Evolutionary conservation across 2,797 vertebrate genomes (phyloP).

Genomic region (Lithobates sylvaticus): DNA sequence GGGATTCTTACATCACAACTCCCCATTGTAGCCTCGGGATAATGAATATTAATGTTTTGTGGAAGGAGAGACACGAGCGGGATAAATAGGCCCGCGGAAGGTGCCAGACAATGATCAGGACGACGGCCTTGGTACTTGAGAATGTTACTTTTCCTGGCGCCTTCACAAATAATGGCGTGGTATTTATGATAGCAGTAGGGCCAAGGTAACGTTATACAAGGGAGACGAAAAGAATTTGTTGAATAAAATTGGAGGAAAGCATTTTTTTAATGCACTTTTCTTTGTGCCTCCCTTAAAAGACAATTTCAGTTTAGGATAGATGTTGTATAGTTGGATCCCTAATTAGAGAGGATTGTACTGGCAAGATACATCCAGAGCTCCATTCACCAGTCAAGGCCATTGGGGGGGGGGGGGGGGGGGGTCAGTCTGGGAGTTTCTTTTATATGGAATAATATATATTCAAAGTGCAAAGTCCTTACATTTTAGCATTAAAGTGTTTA

Average conservation of each 20-base stretch:
- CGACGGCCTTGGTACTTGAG: background rate
- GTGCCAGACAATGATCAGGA: background rate
- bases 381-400: too few species aligned
- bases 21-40: conserved; percentile 27
- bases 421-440: too few species aligned
- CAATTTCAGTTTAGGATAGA: background rate
- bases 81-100: conserved; percentile 17
- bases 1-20: conserved; percentile 34
- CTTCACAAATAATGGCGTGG: background rate
- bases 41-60: conserved; percentile 50
- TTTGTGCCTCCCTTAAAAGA: too few species aligned
- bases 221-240: background rate
- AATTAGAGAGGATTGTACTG: background rate
- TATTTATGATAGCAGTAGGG: background rate
- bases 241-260: background rate
- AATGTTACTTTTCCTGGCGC: background rate
- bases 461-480: too few species aligned
- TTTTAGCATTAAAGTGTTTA: too few species aligned
- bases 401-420: too few species aligned
- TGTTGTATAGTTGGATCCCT: background rate
- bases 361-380: background rate
- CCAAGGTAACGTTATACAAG: background rate
- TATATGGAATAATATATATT: too few species aligned
- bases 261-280: background rate
- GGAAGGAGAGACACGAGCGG: background rate